phyloP scores from a whole-genome alignment of 2,113 vertebrate species.

The Xiphorhynchus elegans region DNA sequence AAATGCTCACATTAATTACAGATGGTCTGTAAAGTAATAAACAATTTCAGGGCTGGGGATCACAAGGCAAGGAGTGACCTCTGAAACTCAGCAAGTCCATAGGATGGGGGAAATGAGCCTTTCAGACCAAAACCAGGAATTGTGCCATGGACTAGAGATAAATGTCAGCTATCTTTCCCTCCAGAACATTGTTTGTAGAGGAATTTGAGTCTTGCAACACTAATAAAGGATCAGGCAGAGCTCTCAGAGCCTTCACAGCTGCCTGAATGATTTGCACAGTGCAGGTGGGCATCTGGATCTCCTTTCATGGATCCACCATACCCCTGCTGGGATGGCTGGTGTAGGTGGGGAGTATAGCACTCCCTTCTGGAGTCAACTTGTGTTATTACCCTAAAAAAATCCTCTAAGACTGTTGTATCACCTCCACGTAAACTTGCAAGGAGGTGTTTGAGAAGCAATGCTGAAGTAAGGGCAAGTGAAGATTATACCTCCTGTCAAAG shows the following conservation, averaged over 20 bases:
- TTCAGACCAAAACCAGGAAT: not conserved
- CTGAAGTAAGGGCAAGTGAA: not conserved
- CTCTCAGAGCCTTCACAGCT: not conserved
- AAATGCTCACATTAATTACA: not conserved
- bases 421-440: not conserved
- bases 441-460: not conserved
- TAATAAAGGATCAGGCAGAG: not conserved
- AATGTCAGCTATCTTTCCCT: not conserved
- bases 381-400: not conserved
- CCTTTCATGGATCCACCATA: not conserved
- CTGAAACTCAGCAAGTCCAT: not conserved
- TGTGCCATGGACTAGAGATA: not conserved
- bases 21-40: not conserved
- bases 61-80: not conserved
- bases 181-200: not conserved
- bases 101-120: not conserved
- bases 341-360: not conserved
- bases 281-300: not conserved
- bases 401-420: not conserved
- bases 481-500: not conserved
- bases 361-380: not conserved
- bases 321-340: not conserved
- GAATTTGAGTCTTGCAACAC: not conserved
- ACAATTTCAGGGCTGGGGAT: not conserved
- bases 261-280: not conserved